phyloP scores from a whole-genome alignment of 2,113 vertebrate genomes.

The Mus spicilegus region DNA sequence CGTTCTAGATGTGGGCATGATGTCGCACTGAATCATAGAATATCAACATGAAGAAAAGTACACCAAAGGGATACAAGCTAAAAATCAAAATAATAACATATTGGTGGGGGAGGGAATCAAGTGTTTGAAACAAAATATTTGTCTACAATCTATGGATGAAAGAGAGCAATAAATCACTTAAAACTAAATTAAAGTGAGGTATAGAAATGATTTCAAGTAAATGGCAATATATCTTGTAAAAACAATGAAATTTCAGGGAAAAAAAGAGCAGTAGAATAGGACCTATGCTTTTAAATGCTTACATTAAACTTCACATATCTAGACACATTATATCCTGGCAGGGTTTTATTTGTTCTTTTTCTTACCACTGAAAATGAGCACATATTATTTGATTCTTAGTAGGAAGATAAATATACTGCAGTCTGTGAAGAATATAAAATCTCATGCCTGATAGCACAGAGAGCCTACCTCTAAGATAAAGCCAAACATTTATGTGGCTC shows the following conservation, averaged over 20 bases:
- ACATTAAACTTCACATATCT: not conserved
- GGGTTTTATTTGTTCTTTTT: not conserved
- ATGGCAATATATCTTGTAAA: not conserved
- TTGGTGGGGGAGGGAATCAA: not conserved
- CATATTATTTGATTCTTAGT: not conserved
- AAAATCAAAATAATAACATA: not conserved
- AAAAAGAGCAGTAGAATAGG: not conserved
- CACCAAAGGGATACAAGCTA: not conserved
- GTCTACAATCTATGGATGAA: not conserved
- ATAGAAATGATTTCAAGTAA: not conserved
- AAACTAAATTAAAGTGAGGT: not conserved
- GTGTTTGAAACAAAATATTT: not conserved
- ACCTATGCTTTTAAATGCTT: not conserved
- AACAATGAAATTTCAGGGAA: not conserved
- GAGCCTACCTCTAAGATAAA: not conserved
- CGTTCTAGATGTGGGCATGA: not conserved
- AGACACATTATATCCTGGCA: not conserved
- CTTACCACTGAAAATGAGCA: not conserved
- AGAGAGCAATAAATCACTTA: not conserved
- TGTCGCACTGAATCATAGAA: not conserved
- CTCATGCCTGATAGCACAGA: not conserved
- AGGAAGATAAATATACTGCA: not conserved
- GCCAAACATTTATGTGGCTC: not conserved
- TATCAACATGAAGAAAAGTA: not conserved
- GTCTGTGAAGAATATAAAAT: not conserved